Evolutionary conservation across 2,113 vertebrate species (phyloP).

Genomic region (Takifugu bimaculatus): DNA sequence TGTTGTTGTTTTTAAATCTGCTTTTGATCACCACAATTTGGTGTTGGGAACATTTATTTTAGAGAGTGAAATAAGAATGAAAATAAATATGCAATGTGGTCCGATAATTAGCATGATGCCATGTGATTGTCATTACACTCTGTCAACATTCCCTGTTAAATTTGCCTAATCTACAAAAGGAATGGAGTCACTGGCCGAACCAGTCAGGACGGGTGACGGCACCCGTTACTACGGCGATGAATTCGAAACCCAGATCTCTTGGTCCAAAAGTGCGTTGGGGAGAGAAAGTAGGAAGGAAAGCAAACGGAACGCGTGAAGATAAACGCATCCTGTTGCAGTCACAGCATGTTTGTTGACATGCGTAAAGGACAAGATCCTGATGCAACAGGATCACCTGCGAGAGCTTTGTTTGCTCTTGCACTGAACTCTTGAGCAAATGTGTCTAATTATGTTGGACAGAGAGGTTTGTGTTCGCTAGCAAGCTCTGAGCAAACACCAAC

Average conservation of each 20-base stretch:
- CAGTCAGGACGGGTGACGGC: too few species aligned
- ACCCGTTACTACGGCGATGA: too few species aligned
- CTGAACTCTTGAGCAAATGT: slow-evolving; percentile 63
- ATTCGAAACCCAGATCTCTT: too few species aligned
- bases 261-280: too few species aligned
- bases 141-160: slow-evolving; percentile 15
- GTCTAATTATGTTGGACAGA: slow-evolving; percentile 59
- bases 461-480: slow-evolving; percentile 56
- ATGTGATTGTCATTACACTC: too few species aligned
- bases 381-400: slow-evolving; percentile 73
- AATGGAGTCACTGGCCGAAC: slow-evolving; percentile 8
- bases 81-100: too few species aligned
- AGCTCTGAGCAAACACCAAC: slow-evolving; percentile 66
- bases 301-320: background rate
- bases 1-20: too few species aligned
- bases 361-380: slow-evolving; percentile 78
- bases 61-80: too few species aligned
- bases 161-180: slow-evolving; percentile 37
- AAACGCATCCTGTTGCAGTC: slow-evolving; percentile 43
- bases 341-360: slow-evolving; percentile 70
- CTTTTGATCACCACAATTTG: too few species aligned
- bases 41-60: too few species aligned
- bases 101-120: too few species aligned
- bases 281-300: too few species aligned
- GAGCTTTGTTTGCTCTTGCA: slow-evolving; percentile 71